Evolutionary conservation across 23 tunicate genomes (phyloP).

Genomic region (Trididemnum nubilum): DNA sequence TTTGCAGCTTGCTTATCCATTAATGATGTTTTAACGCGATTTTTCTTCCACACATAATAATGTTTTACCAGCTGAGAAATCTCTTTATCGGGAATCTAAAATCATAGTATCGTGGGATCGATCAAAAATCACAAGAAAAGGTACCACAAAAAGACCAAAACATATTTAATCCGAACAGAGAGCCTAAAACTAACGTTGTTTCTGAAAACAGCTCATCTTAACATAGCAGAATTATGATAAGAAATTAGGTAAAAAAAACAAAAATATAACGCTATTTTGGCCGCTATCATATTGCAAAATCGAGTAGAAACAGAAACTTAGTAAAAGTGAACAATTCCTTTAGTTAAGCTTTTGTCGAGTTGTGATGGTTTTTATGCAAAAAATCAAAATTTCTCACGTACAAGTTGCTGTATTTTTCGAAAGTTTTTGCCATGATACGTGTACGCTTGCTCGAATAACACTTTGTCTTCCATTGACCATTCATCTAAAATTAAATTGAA

Average conservation of each 20-base stretch:
- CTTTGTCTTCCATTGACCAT: conserved; percentile 92
- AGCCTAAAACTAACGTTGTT: no score
- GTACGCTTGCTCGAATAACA: conserved; percentile 87
- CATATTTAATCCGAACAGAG: not conserved
- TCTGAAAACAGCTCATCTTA: no score
- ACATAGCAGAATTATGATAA: no score
- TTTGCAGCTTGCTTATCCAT: conserved; percentile 84
- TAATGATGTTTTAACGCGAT: conserved; percentile 64
- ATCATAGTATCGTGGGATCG: no score
- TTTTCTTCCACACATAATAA: conserved; percentile 85
- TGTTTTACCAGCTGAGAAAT: conserved; percentile 78
- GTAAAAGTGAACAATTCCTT: no score
- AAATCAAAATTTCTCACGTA: no score
- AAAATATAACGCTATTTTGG: no score
- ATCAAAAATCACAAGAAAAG: not conserved
- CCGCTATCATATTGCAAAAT: no score
- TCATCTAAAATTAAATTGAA: conserved; percentile 68
- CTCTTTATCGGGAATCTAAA: conserved; percentile 84
- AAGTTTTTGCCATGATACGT: conserved; percentile 86
- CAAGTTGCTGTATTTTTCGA: conserved; percentile 87
- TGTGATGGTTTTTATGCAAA: no score
- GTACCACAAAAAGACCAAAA: not conserved
- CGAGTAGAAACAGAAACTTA: no score
- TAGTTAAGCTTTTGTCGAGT: no score
- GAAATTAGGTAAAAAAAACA: no score